A percentile compares a stretch with the other conserved stretches of the same genome.
Evolutionary conservation across 2,113 vertebrate genomes (phyloP).

Genomic region (Tachysurus vachellii): DNA sequence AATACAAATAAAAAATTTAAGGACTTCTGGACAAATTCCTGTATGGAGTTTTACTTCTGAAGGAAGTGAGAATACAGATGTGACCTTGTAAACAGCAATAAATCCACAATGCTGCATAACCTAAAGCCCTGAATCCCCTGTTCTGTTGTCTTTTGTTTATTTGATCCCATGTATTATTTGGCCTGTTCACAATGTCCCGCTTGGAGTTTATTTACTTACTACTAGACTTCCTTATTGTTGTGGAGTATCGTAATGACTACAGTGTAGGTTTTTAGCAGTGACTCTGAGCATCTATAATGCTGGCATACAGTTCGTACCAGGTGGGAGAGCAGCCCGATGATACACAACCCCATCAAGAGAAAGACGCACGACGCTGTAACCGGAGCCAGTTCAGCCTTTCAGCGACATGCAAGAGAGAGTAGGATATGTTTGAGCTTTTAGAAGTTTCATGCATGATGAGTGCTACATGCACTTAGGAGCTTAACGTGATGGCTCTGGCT

Average conservation of each 20-base stretch:
- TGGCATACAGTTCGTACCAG: constrained; percentile 17
- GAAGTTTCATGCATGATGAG: neutral
- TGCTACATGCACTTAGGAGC: constrained; percentile 9
- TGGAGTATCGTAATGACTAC: constrained; percentile 14
- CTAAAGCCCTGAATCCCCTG: neutral
- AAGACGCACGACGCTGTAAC: constrained; percentile 52
- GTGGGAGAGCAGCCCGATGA: constrained; percentile 40
- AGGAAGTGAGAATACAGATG: neutral
- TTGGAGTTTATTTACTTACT: constrained; percentile 10
- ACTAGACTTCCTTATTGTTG: neutral
- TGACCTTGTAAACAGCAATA: neutral
- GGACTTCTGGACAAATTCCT: neutral
- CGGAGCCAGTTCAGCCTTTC: constrained; percentile 36
- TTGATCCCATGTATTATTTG: neutral
- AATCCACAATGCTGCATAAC: neutral
- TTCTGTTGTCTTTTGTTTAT: constrained; percentile 5
- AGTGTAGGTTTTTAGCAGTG: neutral
- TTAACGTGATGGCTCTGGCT: constrained; percentile 39
- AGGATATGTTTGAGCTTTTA: constrained; percentile 39
- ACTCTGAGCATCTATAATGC: neutral
- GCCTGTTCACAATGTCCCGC: neutral
- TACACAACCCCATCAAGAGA: constrained; percentile 46
- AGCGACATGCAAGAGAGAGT: constrained; percentile 2
- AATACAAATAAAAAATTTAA: neutral
- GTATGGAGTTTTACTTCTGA: neutral